phyloP scores from a whole-genome alignment of 2,888 invertebrate genomes.

The Amiota mariae region DNA sequence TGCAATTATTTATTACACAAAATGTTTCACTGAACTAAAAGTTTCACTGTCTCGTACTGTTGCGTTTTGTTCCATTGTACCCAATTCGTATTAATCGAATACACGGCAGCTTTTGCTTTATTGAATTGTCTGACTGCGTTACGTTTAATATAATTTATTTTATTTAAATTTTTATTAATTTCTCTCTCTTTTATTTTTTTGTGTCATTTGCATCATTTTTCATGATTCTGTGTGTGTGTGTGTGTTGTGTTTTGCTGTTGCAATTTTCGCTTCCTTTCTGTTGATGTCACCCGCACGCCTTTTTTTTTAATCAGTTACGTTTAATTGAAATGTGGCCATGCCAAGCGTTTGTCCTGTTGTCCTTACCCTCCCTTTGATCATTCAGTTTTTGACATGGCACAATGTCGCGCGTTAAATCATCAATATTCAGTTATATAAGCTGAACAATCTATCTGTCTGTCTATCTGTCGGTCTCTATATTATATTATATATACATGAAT shows the following conservation, averaged over 20 bases:
- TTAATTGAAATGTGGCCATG: slow-evolving; percentile 42
- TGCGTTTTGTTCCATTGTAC: too few relatives aligned
- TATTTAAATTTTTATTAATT: slow-evolving; percentile 39
- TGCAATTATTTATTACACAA: too few relatives aligned
- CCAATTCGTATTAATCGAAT: too few relatives aligned
- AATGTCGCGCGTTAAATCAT: slow-evolving; percentile 38
- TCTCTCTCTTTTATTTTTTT: slow-evolving; percentile 19
- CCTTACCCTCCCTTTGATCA: background rate
- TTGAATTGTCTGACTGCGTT: slow-evolving; percentile 41
- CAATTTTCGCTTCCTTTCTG: background rate
- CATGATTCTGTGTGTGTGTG: background rate
- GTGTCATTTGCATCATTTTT: slow-evolving; percentile 23
- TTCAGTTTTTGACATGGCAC: slow-evolving; percentile 29
- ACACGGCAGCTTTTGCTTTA: too few relatives aligned
- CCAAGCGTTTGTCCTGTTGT: background rate
- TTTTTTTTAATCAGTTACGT: slow-evolving; percentile 41
- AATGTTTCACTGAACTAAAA: too few relatives aligned
- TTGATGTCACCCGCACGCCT: too few relatives aligned
- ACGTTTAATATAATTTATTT: slow-evolving; percentile 59
- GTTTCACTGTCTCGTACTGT: too few relatives aligned
- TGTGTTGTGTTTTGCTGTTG: too few relatives aligned
- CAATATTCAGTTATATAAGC: slow-evolving; percentile 31
- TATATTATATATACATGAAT: background rate
- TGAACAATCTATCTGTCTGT: too few relatives aligned
- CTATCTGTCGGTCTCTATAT: background rate